Percentiles rank a stretch among this genome's conserved stretches.
phyloP scores from a whole-genome alignment of 2,888 invertebrate genomes.

The Drosophila suboccidentalis region DNA sequence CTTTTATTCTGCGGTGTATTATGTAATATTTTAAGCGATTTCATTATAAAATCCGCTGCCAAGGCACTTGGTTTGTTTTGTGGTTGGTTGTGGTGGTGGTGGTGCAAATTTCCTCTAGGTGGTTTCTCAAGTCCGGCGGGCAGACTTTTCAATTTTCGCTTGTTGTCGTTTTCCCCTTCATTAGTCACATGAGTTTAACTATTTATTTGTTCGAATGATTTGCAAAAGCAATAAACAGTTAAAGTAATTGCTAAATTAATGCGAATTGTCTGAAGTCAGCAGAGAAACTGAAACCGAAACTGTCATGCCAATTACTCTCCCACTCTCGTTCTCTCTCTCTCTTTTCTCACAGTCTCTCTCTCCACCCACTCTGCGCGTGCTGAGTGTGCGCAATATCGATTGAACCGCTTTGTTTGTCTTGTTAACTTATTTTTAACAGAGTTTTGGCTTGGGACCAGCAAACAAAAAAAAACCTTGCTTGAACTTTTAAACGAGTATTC shows the following conservation, averaged over 20 bases:
- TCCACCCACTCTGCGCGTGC: conserved; percentile 54
- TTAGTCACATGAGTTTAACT: conserved; percentile 50
- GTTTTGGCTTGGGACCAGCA: conserved; percentile 10
- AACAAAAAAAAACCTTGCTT: conserved; percentile 45
- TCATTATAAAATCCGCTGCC: conserved; percentile 48
- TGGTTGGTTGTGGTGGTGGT: conserved; percentile 21
- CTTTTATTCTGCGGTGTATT: conserved; percentile 28
- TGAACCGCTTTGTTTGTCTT: conserved; percentile 19
- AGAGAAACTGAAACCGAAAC: conserved; percentile 59
- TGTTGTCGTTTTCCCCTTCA: conserved; percentile 17
- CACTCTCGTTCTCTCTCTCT: conserved; percentile 18
- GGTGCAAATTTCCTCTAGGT: conserved; percentile 21
- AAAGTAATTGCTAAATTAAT: conserved; percentile 69
- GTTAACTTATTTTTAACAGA: conserved; percentile 28
- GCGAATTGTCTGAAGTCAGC: conserved; percentile 64
- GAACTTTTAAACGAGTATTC: conserved; percentile 53
- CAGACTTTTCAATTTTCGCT: conserved; percentile 6
- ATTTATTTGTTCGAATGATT: conserved; percentile 29
- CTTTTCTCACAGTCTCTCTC: conserved; percentile 9
- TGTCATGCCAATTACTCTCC: conserved; percentile 34
- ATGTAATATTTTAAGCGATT: conserved; percentile 52
- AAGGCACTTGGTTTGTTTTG: conserved; percentile 61
- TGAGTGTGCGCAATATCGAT: conserved; percentile 57
- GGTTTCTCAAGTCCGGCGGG: conserved; percentile 6
- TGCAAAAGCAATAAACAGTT: conserved; percentile 43